Percentiles rank a stretch among this genome's conserved stretches.
Evolutionary conservation across 2,797 vertebrate species (phyloP).

Genomic region (Bufotes viridis): DNA sequence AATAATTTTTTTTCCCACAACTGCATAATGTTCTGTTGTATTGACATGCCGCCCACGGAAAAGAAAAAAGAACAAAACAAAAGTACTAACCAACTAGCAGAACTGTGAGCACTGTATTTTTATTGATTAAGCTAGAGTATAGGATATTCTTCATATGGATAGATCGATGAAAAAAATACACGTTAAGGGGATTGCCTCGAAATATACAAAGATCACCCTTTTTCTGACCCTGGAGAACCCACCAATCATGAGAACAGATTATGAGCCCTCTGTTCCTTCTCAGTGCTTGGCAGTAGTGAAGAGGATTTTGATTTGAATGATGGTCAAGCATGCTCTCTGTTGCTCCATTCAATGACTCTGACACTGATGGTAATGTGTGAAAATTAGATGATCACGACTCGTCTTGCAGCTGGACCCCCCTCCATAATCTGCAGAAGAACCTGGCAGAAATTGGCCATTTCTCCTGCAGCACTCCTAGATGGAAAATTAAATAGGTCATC

Average conservation of each 20-base stretch:
- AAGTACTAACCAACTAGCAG: background rate
- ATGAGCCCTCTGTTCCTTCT: too few species aligned
- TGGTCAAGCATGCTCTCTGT: too few species aligned
- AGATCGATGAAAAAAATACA: background rate
- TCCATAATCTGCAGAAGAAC: background rate
- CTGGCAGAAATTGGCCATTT: background rate
- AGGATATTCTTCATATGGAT: background rate
- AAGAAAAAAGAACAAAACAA: background rate
- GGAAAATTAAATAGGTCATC: background rate
- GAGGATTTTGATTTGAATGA: too few species aligned
- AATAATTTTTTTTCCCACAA: background rate
- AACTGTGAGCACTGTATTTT: constrained; percentile 4
- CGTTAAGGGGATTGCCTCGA: too few species aligned
- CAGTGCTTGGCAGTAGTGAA: too few species aligned
- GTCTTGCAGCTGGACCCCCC: background rate
- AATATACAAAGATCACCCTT: too few species aligned
- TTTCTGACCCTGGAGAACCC: too few species aligned
- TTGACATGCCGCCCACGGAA: background rate
- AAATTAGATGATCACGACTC: background rate
- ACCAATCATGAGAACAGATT: too few species aligned
- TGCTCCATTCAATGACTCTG: too few species aligned
- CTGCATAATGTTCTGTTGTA: background rate
- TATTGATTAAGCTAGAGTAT: background rate
- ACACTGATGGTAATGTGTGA: background rate
- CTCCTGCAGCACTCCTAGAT: background rate